Base-by-base conservation (phyloP, 2,113 vertebrate genomes). In the Galbula dea region DNA sequence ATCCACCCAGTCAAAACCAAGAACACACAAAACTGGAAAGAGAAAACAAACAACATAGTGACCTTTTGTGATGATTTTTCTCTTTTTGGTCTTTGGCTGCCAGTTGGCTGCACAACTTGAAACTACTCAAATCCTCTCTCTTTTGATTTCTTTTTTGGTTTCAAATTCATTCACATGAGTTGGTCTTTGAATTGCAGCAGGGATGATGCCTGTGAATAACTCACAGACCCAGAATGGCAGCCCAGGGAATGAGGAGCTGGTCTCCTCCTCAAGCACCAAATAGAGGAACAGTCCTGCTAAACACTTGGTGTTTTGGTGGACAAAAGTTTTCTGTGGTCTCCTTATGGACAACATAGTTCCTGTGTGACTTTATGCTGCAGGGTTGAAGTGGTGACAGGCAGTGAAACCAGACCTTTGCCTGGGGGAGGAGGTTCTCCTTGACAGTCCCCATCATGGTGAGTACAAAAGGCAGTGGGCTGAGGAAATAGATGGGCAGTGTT, bases 1-100 rank as follows among this genome's bases (percentile, higher is more conserved):
- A 88, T 68, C 84, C 79, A 61, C 67, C 61, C 93, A 94, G 63
- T 75, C 86, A 89, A 91, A 90, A 89, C 0, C 89, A 90, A 87
- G 89, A 72, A 84, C 86, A 58, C 72, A 92, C 48, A 74, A 76
- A 89, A 69, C 63, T 87, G 61, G 72, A 49, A 89, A 68, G 69
- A 84, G 61, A 58, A 86, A 83, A 83, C 75, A 90, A 71, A 63
- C 29, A 71, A 92, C 57, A 24, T 3, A 16, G 34, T 22, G 51
- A 66, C 26, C 15, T 7, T 85, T 51, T 86, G 55, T 86, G 65
- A 68, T 71, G n/a, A n/a, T 86, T 88, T 43, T 43, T 43, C 13
- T 59, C 20, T 30, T 63, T 65, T 59, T 72, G 77, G 83, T 63
- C 57, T 91, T 83, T 86, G 59, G 78, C 65, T 90, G 80, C 86